Percentiles rank a stretch among this genome's conserved stretches.
Conservation (phyloP, 2,888 invertebrate species). For the Zonitis immaculata region DNA sequence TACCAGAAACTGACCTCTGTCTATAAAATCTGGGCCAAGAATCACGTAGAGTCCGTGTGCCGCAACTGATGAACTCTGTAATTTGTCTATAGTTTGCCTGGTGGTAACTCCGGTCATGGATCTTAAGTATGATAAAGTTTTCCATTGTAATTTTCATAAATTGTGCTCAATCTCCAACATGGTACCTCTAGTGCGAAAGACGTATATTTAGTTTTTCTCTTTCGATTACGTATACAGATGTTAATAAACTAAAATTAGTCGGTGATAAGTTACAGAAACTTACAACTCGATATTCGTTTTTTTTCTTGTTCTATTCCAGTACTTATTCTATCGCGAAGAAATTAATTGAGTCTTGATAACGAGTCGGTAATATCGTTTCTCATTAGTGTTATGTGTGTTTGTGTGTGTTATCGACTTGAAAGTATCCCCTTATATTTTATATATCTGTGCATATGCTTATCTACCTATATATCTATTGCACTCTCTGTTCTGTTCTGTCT, state of each 20-base stretch:
- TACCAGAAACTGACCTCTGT: no score
- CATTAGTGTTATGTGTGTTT: slow-evolving; percentile 43
- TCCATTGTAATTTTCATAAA: no score
- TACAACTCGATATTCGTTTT: slow-evolving; percentile 2
- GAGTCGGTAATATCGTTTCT: slow-evolving; percentile 37
- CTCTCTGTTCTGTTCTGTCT: neutral
- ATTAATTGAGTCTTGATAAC: slow-evolving; percentile 43
- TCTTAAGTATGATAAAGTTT: no score
- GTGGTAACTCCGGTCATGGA: no score
- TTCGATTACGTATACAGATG: slow-evolving; percentile 11
- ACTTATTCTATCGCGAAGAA: slow-evolving; percentile 36
- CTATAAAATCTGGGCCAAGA: no score
- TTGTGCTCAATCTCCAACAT: no score
- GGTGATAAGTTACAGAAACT: slow-evolving; percentile 33
- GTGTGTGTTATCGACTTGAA: slow-evolving; percentile 36
- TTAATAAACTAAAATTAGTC: slow-evolving; percentile 38
- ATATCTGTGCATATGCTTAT: neutral
- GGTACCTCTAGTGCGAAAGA: no score
- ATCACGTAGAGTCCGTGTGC: no score
- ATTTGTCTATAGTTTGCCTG: no score
- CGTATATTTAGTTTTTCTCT: no score
- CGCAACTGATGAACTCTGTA: no score
- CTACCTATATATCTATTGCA: neutral
- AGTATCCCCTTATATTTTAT: slow-evolving; percentile 15
- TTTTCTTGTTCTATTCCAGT: no score